phyloP scores from a whole-genome alignment of 2,888 invertebrate species.

The Colostygia pectinataria region DNA sequence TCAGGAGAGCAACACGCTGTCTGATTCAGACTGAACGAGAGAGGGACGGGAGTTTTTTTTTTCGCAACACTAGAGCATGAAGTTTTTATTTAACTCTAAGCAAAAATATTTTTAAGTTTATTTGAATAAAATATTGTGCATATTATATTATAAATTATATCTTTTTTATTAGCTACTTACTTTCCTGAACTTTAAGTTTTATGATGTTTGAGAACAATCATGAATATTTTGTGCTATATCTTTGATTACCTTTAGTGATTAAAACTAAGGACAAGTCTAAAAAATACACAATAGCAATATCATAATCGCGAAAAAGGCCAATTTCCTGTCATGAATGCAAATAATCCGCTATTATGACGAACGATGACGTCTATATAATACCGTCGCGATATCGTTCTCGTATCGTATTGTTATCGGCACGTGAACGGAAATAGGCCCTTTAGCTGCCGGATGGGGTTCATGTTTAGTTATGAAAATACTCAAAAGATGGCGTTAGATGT shows the following conservation, averaged over 20 bases:
- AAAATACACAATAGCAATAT: constrained; percentile 18
- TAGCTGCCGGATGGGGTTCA: constrained; percentile 27
- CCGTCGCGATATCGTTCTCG: constrained; percentile 52
- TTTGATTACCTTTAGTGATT: too few relatives aligned
- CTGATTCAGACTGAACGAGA: constrained; percentile 60
- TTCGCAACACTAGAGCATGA: constrained; percentile 48
- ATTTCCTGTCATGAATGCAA: constrained; percentile 69
- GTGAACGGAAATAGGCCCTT: constrained; percentile 75
- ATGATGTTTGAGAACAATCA: too few relatives aligned
- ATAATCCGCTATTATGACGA: constrained; percentile 72
- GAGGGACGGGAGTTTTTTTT: constrained; percentile 41
- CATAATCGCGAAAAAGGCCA: constrained; percentile 53
- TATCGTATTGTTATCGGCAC: constrained; percentile 67
- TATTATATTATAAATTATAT: constrained; percentile 2
- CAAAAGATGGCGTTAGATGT: constrained; percentile 59
- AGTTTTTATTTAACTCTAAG: constrained; percentile 63
- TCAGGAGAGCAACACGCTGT: constrained; percentile 66
- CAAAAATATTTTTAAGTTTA: constrained; percentile 55
- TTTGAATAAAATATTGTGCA: constrained; percentile 40
- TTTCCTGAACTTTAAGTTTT: too few relatives aligned
- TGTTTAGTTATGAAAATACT: constrained; percentile 24
- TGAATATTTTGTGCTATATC: too few relatives aligned
- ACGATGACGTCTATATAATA: constrained; percentile 61
- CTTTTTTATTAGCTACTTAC: not conserved
- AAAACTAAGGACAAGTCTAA: too few relatives aligned